Percentiles rank a stretch among this genome's conserved stretches.
These are phyloP conservation scores for Metridium senile DNA, from an alignment of 92 coral and sea anemone genomes.

Conservation along the genomic window DNA sequence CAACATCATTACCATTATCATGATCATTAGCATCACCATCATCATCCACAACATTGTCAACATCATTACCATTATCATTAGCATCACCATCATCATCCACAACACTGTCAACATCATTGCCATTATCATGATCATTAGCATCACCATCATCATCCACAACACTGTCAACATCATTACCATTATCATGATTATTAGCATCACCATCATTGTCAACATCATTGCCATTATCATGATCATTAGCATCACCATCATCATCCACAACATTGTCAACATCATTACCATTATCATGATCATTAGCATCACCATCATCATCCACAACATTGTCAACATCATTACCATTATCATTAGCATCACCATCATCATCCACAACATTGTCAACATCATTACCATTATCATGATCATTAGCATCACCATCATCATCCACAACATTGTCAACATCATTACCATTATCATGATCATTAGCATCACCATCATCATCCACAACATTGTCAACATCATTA, in stretches of 20 bases:
- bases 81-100: neutral
- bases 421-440: too few species aligned
- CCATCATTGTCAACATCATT: neutral
- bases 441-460: too few species aligned
- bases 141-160: too few species aligned
- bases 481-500: too few species aligned
- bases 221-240: too few species aligned
- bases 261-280: neutral
- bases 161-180: neutral
- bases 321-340: too few species aligned
- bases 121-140: neutral
- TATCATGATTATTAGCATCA: neutral
- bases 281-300: neutral
- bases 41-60: too few species aligned
- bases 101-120: neutral
- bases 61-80: too few species aligned
- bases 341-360: neutral
- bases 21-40: neutral
- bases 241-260: neutral
- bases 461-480: neutral
- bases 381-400: too few species aligned
- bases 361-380: too few species aligned
- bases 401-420: neutral
- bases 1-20: neutral
- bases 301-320: too few species aligned